phyloP scores from a whole-genome alignment of 2,113 vertebrate genomes.

The Nothocercus julius region DNA sequence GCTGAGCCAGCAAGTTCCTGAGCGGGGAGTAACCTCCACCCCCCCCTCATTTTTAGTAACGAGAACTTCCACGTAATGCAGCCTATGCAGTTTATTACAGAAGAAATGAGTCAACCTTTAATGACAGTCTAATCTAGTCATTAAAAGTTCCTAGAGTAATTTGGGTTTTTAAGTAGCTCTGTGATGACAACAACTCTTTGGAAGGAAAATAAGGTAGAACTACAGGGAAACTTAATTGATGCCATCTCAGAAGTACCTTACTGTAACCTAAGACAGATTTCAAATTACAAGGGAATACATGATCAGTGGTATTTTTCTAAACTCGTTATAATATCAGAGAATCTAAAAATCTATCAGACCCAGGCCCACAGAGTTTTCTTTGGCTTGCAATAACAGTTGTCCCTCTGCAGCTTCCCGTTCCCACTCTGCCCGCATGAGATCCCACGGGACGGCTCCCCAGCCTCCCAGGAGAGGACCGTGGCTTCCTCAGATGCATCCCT shows the following conservation, averaged over 20 bases:
- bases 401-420: neutral
- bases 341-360: neutral
- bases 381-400: neutral
- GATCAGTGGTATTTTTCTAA: neutral
- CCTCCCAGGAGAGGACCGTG: accelerated
- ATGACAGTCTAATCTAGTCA: neutral
- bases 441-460: neutral
- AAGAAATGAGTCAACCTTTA: neutral
- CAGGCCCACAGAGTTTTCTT: neutral
- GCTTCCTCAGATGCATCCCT: neutral
- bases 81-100: neutral
- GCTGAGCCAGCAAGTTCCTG: neutral
- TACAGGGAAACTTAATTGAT: neutral
- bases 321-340: neutral
- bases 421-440: neutral
- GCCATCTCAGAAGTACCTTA: neutral
- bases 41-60: neutral
- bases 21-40: neutral
- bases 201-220: neutral
- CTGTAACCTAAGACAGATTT: neutral
- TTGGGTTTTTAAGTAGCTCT: neutral
- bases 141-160: neutral
- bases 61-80: neutral
- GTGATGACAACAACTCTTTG: neutral
- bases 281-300: neutral